A percentile compares a stretch with the other conserved stretches of the same genome.
phyloP scores from a whole-genome alignment of 2,113 vertebrate genomes.

The Candoia aspera region DNA sequence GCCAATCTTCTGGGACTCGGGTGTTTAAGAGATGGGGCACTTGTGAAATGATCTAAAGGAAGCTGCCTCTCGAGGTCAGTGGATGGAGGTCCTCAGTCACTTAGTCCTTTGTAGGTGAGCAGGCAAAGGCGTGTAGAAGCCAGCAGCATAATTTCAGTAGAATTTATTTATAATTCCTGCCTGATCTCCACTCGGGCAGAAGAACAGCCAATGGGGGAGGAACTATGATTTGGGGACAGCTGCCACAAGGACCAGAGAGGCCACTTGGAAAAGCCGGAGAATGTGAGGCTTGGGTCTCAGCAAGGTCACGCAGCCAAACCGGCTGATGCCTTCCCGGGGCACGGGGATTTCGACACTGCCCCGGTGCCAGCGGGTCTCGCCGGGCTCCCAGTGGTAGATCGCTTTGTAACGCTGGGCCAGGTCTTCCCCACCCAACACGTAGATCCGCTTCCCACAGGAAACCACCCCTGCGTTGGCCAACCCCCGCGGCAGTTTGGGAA shows the following conservation, averaged over 20 bases:
- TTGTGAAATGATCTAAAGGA: no score
- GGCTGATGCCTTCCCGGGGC: constrained; percentile 5
- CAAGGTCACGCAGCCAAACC: not conserved
- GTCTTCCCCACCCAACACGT: constrained; percentile 12
- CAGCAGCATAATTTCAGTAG: not conserved
- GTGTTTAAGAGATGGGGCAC: not conserved
- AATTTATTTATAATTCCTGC: not conserved
- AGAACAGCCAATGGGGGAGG: no score
- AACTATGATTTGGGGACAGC: not conserved
- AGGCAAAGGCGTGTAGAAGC: not conserved
- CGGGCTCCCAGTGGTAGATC: constrained; percentile 12
- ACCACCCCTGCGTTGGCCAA: constrained; percentile 1
- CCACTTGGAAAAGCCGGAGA: not conserved
- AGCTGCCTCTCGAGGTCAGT: no score
- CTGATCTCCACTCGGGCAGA: not conserved
- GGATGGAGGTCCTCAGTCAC: not conserved
- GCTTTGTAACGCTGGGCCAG: not conserved
- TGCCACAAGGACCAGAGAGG: not conserved
- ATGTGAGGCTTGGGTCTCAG: not conserved
- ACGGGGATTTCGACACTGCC: not conserved
- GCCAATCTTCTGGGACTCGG: not conserved
- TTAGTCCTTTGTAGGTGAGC: not conserved
- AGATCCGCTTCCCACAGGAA: constrained; percentile 1
- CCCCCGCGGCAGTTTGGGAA: not conserved
- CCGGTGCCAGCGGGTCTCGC: not conserved